Evolutionary conservation across 2,888 invertebrate genomes (phyloP).

Genomic region (Mythimna pallens): DNA sequence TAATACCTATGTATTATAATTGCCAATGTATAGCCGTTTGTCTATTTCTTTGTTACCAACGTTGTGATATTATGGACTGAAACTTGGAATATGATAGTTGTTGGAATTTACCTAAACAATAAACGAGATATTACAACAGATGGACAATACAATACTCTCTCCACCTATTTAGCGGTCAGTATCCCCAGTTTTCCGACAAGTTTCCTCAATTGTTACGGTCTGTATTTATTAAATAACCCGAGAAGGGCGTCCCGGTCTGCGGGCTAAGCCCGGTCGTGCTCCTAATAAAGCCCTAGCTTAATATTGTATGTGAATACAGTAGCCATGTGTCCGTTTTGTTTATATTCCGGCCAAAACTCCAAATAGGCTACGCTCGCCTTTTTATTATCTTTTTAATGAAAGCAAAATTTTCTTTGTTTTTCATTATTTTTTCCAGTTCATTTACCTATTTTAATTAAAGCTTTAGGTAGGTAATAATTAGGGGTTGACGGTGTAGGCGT

Average conservation of each 20-base stretch:
- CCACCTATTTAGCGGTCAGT: conserved; percentile 68
- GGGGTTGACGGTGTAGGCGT: conserved; percentile 3
- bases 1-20: too few relatives aligned
- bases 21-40: too few relatives aligned
- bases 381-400: conserved; percentile 59
- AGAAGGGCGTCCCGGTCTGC: conserved; percentile 79
- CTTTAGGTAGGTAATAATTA: conserved; percentile 38
- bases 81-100: too few relatives aligned
- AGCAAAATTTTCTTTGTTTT: conserved; percentile 50
- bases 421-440: conserved; percentile 45
- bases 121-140: conserved; percentile 33
- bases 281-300: conserved; percentile 78
- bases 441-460: conserved; percentile 37
- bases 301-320: conserved; percentile 67
- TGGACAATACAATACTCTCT: conserved; percentile 46
- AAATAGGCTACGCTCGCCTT: conserved; percentile 42
- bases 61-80: too few relatives aligned
- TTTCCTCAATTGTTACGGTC: conserved; percentile 82
- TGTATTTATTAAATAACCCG: conserved; percentile 88
- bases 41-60: too few relatives aligned
- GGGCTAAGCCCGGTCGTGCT: conserved; percentile 77
- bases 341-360: conserved; percentile 48
- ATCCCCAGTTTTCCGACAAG: conserved; percentile 75
- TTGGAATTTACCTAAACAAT: neutral
- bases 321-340: conserved; percentile 63